Percentiles rank a stretch among this genome's conserved stretches.
These are phyloP conservation scores for Perodicticus potto DNA, from an alignment of 2,797 vertebrate species.

Conservation along the genomic window DNA sequence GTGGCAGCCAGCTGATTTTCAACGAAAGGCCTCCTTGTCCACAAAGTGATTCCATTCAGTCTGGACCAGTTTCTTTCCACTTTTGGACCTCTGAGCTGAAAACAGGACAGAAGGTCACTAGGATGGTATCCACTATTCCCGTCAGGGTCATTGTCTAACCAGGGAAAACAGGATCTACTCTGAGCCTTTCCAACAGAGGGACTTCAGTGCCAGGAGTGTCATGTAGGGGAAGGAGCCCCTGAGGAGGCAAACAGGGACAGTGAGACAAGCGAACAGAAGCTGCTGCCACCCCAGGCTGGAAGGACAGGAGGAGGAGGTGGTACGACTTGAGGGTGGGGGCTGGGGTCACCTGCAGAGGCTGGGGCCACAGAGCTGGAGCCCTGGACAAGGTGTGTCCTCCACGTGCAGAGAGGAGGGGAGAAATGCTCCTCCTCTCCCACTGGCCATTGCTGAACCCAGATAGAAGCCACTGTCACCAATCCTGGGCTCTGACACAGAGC, in stretches of 20 bases:
- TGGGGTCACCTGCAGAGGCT: background rate
- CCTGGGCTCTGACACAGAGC: background rate
- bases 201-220: background rate
- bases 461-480: background rate
- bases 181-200: background rate
- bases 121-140: background rate
- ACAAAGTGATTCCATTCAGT: background rate
- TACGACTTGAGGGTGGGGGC: background rate
- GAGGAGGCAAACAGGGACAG: background rate
- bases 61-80: background rate
- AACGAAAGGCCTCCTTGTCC: background rate
- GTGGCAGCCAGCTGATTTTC: background rate
- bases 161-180: background rate
- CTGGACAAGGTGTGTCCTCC: background rate
- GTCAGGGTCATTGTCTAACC: background rate
- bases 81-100: background rate
- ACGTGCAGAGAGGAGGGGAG: background rate
- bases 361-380: background rate
- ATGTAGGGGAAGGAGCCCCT: background rate
- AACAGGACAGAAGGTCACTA: background rate
- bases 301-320: background rate
- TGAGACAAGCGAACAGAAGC: background rate
- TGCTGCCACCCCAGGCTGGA: background rate
- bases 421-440: background rate
- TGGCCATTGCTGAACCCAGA: background rate